Evolutionary conservation across 1,140 invertebrate species (phyloP), one percentile per base, ranked within the genome.

Genomic region (Drosophila takahashii): DNA sequence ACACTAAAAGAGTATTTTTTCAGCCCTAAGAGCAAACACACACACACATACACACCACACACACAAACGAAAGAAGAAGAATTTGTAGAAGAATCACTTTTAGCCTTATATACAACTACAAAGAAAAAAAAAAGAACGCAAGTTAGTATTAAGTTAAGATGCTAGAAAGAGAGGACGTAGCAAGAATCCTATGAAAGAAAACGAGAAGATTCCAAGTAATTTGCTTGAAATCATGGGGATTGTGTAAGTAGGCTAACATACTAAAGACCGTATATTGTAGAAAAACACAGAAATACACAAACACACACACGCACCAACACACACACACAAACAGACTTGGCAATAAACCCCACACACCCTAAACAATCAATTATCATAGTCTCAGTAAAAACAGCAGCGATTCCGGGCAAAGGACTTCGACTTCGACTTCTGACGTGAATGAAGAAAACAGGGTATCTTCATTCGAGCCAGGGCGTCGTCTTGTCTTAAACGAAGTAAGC

Each of bases 61-160:
- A 37, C 15, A 26, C 36, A 54, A 36, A 29, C 69, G 16, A 60
- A 64, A 77, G 37, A 65, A 74, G 5, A 60, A 29, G 34, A 16
- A 61, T 60, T 69, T 54, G 13, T 22, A 48, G 57, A 60, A 70
- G 45, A 86, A 75, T 83, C 81, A 86, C 81, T 69, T 77, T 69
- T 48, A 87, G 81, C 81, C 81, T 86, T 86, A 86, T 86, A 86
- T 87, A 86, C 79, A 86, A 78, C 34, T 54, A 22, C 22, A 22
- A 22, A 22, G n/a, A 22, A 22, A 22, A 22, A 22, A 22, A 22
- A 60, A 15, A 57, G 45, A 51, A 52, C 52, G 27, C 5, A 71
- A 64, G 15, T 18, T 64, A 78, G 16, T 66, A 58, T 53, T 59
- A 58, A 74, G 56, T 58, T 51, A 61, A 45, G 13, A 18, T 4